Percentiles rank a stretch among this genome's conserved stretches.
These are phyloP conservation scores for Lycocorax pyrrhopterus DNA, from an alignment of 2,113 vertebrate genomes.

Conservation along the genomic window DNA sequence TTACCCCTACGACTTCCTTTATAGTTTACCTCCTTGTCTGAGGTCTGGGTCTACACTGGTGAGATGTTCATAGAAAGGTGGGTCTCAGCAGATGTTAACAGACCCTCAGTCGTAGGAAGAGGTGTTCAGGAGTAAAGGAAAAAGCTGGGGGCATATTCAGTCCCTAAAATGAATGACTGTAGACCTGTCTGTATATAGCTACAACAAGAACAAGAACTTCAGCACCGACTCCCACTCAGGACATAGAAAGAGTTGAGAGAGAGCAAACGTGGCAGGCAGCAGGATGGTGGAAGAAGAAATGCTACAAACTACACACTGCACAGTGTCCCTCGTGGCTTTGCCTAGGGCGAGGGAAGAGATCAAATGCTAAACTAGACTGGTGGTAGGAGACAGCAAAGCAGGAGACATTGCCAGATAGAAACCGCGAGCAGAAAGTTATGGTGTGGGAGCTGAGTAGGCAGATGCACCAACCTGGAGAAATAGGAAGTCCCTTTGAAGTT, in stretches of 20 bases:
- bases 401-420: not conserved
- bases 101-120: not conserved
- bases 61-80: not conserved
- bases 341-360: not conserved
- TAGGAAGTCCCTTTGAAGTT: conserved; percentile 16
- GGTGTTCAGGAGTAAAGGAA: not conserved
- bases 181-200: not conserved
- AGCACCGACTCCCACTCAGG: not conserved
- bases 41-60: not conserved
- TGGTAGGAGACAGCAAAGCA: not conserved
- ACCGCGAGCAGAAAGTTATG: rapidly evolving
- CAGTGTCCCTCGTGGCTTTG: not conserved
- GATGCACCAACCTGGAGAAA: not conserved
- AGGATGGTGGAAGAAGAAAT: not conserved
- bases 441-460: not conserved
- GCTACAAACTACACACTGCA: not conserved
- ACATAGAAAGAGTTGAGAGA: not conserved
- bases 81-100: not conserved
- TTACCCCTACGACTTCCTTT: not conserved
- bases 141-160: not conserved
- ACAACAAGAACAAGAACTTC: not conserved
- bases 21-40: not conserved
- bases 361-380: not conserved
- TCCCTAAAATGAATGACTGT: not conserved
- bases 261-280: not conserved